These are phyloP conservation scores for Lasioglossum zephyrum DNA, from an alignment of 2,888 invertebrate species.

Conservation along the genomic window DNA sequence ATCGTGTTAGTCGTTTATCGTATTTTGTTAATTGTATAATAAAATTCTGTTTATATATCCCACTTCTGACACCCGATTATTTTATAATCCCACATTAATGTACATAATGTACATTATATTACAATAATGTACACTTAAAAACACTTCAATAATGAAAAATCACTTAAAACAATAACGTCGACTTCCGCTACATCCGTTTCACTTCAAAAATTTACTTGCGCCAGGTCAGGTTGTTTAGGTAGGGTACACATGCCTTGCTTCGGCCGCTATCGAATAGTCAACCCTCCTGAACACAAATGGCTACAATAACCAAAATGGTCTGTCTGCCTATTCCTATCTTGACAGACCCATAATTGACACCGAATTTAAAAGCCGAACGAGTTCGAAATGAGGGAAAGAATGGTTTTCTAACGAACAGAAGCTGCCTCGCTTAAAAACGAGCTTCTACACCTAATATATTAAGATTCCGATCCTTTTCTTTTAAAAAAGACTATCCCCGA, in stretches of 20 bases:
- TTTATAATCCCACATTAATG: no score
- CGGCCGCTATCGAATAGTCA: neutral
- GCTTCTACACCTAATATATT: neutral
- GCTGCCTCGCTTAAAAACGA: neutral
- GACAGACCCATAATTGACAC: neutral
- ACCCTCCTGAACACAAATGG: neutral
- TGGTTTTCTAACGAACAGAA: neutral
- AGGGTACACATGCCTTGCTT: neutral
- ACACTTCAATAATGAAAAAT: no score
- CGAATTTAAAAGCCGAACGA: neutral
- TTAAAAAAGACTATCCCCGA: constrained; percentile 11
- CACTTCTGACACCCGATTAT: no score
- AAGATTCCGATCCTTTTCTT: neutral
- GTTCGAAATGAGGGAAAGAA: neutral
- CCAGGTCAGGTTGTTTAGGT: neutral
- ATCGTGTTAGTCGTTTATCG: no score
- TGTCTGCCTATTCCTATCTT: no score
- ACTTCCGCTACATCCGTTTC: no score
- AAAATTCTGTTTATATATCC: no score
- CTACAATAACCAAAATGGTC: neutral
- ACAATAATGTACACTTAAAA: no score
- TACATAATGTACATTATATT: no score
- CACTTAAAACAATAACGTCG: no score
- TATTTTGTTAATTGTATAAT: no score
- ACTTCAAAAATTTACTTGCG: neutral